Evolutionary conservation across 2,888 invertebrate genomes (phyloP), one percentile per base, ranked within the genome.

Genomic region (Eristalis intricaria): DNA sequence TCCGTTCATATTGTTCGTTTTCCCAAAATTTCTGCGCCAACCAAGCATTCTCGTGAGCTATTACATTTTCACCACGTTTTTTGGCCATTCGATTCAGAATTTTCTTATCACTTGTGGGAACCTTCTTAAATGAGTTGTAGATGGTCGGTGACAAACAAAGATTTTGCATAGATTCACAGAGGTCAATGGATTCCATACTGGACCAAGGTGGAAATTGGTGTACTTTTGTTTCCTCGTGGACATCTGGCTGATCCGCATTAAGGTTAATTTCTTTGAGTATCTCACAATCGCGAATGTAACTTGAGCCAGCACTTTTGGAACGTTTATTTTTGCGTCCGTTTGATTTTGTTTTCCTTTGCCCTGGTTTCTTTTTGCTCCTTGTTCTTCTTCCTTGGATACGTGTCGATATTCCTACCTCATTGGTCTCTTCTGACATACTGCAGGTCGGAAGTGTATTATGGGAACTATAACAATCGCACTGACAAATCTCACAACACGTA

Each of bases 51-150:
- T 93, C 93, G 71, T 91, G 91, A 22, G 90, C 90, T 23, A 90
- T 76, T 0, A 91, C 90, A 83, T 91, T 90, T 63, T 93, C 91
- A 56, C 90, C 91, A 0, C 93, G 91, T 85, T 92, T 93, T 15
- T 89, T 91, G 0, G 92, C 93, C 93, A 93, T 93, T n/a, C 93
- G 91, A 88, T 93, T 92, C 1, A 93, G 90, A 76, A 93, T 93
- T 84, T 91, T 91, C 84, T 92, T 91, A 79, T 93, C 93, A 80
- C 93, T 92, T 29, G 90, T 89, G 0, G 93, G 91, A 61, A 93
- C 90, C 82, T 91, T 90, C 4, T 90, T 90, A 58, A 91, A 93
- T 2, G 93, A 92, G 11, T 91, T 90, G 0, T 90, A 90, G 32
- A 93, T 90, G 1, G 90, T 90, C 0, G 92, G 92, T 19, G 90